These are phyloP conservation scores for Leuciscus idus DNA, from an alignment of 2,113 vertebrate species.

Conservation along the genomic window DNA sequence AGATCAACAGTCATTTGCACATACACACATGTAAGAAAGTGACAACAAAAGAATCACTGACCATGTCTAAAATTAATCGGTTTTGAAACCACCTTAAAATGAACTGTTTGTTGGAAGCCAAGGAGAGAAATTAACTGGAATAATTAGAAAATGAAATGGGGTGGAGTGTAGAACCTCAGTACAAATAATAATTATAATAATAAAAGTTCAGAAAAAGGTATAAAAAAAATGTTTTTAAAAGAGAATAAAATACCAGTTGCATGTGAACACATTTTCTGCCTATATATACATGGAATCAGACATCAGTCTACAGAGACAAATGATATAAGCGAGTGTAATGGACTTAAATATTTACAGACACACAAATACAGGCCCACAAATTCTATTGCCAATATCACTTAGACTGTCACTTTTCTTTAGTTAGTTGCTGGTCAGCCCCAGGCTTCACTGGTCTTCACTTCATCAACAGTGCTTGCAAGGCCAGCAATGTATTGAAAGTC, in stretches of 20 bases:
- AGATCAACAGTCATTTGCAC: conserved; percentile 27
- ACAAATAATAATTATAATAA: neutral
- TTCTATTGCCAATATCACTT: neutral
- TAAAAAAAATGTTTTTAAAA: neutral
- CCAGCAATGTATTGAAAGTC: neutral
- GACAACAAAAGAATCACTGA: neutral
- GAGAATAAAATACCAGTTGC: neutral
- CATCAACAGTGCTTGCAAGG: neutral
- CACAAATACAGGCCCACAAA: conserved; percentile 3
- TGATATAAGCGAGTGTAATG: conserved; percentile 6
- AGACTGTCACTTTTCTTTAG: neutral
- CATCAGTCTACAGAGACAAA: neutral
- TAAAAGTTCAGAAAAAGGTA: neutral
- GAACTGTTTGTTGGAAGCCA: neutral
- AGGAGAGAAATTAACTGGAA: neutral
- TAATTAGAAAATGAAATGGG: neutral
- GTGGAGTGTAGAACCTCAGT: neutral
- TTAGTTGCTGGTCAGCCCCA: conserved; percentile 16
- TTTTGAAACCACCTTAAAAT: conserved; percentile 18
- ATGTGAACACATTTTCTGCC: conserved; percentile 17
- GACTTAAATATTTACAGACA: conserved; percentile 17
- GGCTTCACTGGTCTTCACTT: neutral
- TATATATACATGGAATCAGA: conserved; percentile 9
- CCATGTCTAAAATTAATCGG: neutral
- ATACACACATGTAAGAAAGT: conserved; percentile 13